Evolutionary conservation across 2,797 vertebrate genomes (phyloP), one percentile per base, ranked within the genome.

Genomic region (Menidia menidia): DNA sequence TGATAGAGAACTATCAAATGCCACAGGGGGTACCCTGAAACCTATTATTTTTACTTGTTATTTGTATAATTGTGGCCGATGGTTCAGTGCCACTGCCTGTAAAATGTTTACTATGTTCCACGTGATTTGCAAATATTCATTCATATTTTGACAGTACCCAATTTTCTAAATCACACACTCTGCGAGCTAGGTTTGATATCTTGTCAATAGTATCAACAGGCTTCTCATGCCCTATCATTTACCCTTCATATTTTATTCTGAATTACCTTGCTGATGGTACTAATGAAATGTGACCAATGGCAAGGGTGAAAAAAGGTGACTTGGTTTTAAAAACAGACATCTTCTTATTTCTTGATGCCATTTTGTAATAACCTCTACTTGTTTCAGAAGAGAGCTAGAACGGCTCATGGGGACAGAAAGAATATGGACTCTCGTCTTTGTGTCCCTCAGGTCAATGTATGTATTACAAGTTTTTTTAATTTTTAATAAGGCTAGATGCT

Each of bases 191-290:
- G 71, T 55, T 68, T 58, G 56, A 68, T 68, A 70, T 65, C 65
- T 75, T 73, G 45, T 61, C 63, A 64, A 66, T 62, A 53, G 72
- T 48, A 87, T 90, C 85, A 77, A 51, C 67, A 90, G 71, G 75
- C 85, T 71, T 78, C 81, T 85, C 90, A 90, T 67, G 56, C 63
- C 52, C 69, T 65, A 61, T 77, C 77, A 90, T 90, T 86, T 78
- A 84, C 77, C 75, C 80, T 81, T 89, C 67, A 86, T 82, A 80
- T 88, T 90, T 88, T 78, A 78, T 77, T 85, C 54, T 68, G 78
- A 87, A 89, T 88, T 83, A 88, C 80, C 73, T 82, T 44, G 56
- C 64, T 89, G 82, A 89, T 80, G 75, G 76, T 70, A 81, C 77
- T 90, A 87, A 91, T 86, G 80, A 88, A 92, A 87, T 79, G 73